Conservation (phyloP, 1,140 invertebrate species). For the Cepaea nemoralis region DNA sequence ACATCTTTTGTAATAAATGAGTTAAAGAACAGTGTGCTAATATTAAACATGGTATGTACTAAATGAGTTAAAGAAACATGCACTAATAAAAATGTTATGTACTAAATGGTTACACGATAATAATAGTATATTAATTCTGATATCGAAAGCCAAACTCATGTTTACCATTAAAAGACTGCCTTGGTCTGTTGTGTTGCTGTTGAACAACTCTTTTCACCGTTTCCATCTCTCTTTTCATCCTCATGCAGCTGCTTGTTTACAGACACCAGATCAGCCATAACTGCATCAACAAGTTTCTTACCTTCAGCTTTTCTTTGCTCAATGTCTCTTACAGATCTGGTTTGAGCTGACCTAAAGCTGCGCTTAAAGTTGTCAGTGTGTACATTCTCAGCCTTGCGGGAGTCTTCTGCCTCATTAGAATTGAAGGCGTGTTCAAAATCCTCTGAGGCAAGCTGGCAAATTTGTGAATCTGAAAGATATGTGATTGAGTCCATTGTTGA, state of each 20-base stretch:
- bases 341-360: neutral
- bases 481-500: neutral
- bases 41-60: no score
- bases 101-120: no score
- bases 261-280: neutral
- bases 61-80: no score
- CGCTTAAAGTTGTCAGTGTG: constrained; percentile 8
- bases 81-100: no score
- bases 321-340: neutral
- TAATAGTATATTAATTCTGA: neutral
- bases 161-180: neutral
- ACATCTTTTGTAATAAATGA: no score
- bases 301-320: constrained; percentile 1
- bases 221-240: constrained; percentile 30
- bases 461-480: constrained; percentile 9
- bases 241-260: constrained; percentile 19
- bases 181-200: neutral
- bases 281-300: neutral
- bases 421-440: neutral
- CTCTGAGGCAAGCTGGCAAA: neutral
- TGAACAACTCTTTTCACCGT: neutral
- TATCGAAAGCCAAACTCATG: neutral
- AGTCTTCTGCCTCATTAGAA: neutral
- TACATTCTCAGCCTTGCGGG: neutral
- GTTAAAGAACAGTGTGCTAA: no score